phyloP scores from a whole-genome alignment of 1,140 invertebrate genomes.

The Paracyclopina nana region DNA sequence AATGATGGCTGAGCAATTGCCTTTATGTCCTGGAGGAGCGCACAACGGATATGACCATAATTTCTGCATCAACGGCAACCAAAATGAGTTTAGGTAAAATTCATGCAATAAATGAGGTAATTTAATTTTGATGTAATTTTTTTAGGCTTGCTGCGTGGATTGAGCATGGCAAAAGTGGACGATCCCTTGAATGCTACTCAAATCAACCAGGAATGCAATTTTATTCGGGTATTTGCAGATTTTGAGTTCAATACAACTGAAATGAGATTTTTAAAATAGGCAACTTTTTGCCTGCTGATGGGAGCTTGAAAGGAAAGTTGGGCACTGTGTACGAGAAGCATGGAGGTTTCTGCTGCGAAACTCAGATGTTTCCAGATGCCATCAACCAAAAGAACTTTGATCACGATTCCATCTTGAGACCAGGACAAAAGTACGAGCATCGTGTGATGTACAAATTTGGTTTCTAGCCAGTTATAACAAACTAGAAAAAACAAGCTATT shows the following conservation, averaged over 20 bases:
- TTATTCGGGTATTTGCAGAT: slow-evolving; percentile 39
- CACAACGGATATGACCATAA: slow-evolving; percentile 52
- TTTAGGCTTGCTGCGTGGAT: slow-evolving; percentile 10
- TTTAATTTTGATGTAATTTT: slow-evolving; percentile 3
- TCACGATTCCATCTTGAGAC: slow-evolving; percentile 45
- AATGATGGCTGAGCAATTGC: slow-evolving; percentile 29
- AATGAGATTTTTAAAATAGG: slow-evolving; percentile 18
- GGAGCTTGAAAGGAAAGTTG: slow-evolving; percentile 42
- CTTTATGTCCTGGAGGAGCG: slow-evolving; percentile 31
- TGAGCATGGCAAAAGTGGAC: slow-evolving; percentile 42
- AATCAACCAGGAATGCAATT: slow-evolving; percentile 77
- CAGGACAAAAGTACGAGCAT: slow-evolving; percentile 46
- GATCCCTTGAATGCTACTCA: slow-evolving; percentile 49
- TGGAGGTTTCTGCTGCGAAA: slow-evolving; percentile 66
- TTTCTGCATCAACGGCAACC: slow-evolving; percentile 35
- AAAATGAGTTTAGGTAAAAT: slow-evolving; percentile 13
- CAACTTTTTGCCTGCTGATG: slow-evolving; percentile 42
- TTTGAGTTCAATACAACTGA: not conserved
- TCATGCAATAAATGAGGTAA: not conserved
- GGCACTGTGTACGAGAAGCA: slow-evolving; percentile 48
- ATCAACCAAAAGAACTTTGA: slow-evolving; percentile 57
- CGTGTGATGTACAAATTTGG: too few relatives aligned
- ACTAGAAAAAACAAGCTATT: too few relatives aligned
- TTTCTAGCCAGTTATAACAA: too few relatives aligned
- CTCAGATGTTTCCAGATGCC: slow-evolving; percentile 78